Conservation (phyloP, 2,888 invertebrate genomes). For the Cosmia trapezina region DNA sequence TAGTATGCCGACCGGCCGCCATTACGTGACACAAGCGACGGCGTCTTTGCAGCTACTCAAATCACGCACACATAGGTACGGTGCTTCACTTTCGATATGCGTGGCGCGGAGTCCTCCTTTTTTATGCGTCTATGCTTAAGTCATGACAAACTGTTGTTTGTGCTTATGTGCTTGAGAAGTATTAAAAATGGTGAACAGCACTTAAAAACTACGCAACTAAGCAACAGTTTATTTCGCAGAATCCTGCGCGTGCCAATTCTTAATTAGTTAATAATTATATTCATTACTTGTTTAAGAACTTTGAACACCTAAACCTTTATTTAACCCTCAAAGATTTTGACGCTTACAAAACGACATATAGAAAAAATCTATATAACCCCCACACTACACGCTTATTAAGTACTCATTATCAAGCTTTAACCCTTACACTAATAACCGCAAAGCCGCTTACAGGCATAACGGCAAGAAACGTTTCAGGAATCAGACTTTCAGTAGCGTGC, state of each 20-base stretch:
- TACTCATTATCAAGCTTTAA: slow-evolving; percentile 61
- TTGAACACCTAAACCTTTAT: neutral
- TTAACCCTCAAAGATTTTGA: neutral
- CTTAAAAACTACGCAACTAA: slow-evolving; percentile 3
- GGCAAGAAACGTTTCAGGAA: slow-evolving; percentile 67
- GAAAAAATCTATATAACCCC: neutral
- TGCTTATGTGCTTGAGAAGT: too few species aligned
- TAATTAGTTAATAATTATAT: neutral
- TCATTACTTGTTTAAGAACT: neutral
- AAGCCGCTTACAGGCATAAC: slow-evolving; percentile 76
- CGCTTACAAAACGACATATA: neutral
- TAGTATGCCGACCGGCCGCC: too few species aligned
- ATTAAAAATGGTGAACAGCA: neutral
- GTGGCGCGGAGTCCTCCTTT: too few species aligned
- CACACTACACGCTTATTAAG: slow-evolving; percentile 28
- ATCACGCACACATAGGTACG: too few species aligned
- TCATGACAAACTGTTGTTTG: too few species aligned
- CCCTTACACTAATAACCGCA: slow-evolving; percentile 78
- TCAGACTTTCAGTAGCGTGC: slow-evolving; percentile 57
- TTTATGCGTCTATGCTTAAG: too few species aligned
- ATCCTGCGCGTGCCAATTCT: neutral
- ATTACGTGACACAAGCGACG: too few species aligned
- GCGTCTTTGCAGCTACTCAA: too few species aligned
- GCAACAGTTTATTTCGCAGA: neutral
- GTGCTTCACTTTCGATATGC: too few species aligned